A percentile compares a stretch with the other conserved stretches of the same genome.
These are phyloP conservation scores for Calyptomena viridis DNA, from an alignment of 2,113 vertebrate species.

Conservation along the genomic window DNA sequence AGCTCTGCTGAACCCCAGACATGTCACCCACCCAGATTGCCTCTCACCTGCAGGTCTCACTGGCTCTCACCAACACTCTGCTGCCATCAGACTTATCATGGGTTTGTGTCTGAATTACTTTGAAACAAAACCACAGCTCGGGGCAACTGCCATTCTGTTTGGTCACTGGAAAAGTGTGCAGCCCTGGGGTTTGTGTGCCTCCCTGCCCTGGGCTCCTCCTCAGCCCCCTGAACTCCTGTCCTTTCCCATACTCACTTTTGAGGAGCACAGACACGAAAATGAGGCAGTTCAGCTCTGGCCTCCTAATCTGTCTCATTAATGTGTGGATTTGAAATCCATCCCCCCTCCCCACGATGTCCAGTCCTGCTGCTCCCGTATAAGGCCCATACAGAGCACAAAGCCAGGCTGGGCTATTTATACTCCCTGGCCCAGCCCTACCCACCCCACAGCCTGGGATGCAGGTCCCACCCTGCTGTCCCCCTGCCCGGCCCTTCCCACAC, in stretches of 20 bases:
- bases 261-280: not conserved
- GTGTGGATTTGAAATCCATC: not conserved
- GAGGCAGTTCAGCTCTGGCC: not conserved
- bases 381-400: slow-evolving; percentile 34
- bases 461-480: not conserved
- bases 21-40: not conserved
- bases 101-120: not conserved
- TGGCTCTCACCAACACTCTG: not conserved
- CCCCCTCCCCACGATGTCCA: not conserved
- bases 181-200: rapidly evolving
- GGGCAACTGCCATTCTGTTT: not conserved
- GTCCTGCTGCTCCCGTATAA: not conserved
- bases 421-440: not conserved
- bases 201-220: not conserved
- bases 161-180: not conserved
- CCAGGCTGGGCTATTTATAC: slow-evolving; percentile 47
- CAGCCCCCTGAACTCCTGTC: not conserved
- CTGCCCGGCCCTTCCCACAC: not conserved
- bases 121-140: not conserved
- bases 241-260: not conserved
- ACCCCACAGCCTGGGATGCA: not conserved
- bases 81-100: not conserved
- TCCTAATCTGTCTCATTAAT: rapidly evolving
- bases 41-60: not conserved
- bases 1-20: not conserved